These are phyloP conservation scores for Syrrhaptes paradoxus DNA, from an alignment of 2,113 vertebrate genomes.

Conservation along the genomic window DNA sequence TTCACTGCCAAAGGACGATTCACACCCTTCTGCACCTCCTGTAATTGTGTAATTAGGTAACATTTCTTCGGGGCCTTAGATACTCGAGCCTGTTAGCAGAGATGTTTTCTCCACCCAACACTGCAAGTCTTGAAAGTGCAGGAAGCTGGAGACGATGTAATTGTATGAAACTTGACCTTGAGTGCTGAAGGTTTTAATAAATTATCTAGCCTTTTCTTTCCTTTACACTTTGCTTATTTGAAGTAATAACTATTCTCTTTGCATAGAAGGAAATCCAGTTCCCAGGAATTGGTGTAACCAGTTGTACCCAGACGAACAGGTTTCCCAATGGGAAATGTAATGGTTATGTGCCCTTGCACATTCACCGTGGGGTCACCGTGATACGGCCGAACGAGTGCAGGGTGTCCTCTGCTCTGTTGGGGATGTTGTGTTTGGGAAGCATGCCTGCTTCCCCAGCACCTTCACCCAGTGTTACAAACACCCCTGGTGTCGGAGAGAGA, in stretches of 20 bases:
- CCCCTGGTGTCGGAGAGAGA: background rate
- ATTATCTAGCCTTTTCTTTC: conserved; percentile 46
- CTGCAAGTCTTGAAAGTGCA: conserved; percentile 29
- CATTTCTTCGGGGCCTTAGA: conserved; percentile 53
- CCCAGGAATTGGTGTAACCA: conserved; percentile 25
- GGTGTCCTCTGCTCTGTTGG: fast-evolving
- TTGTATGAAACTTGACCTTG: conserved; percentile 51
- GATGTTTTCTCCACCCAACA: conserved; percentile 32
- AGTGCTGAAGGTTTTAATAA: conserved; percentile 43
- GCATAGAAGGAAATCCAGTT: conserved; percentile 55
- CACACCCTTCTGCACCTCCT: conserved; percentile 50
- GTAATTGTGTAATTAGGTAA: conserved; percentile 61
- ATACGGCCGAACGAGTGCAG: fast-evolving
- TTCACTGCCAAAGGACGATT: conserved; percentile 61
- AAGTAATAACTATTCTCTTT: conserved; percentile 36
- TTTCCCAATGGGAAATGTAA: conserved; percentile 12
- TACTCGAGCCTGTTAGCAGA: conserved; percentile 39
- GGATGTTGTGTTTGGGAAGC: background rate
- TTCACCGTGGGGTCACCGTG: background rate
- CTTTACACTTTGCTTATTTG: conserved; percentile 30
- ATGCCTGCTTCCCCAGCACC: fast-evolving
- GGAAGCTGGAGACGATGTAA: conserved; percentile 42
- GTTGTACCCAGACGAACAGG: background rate
- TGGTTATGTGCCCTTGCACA: background rate
- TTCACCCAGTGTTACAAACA: background rate